Conservation (phyloP, 1,140 invertebrate genomes). For the Tetranychus cinnabarinus region DNA sequence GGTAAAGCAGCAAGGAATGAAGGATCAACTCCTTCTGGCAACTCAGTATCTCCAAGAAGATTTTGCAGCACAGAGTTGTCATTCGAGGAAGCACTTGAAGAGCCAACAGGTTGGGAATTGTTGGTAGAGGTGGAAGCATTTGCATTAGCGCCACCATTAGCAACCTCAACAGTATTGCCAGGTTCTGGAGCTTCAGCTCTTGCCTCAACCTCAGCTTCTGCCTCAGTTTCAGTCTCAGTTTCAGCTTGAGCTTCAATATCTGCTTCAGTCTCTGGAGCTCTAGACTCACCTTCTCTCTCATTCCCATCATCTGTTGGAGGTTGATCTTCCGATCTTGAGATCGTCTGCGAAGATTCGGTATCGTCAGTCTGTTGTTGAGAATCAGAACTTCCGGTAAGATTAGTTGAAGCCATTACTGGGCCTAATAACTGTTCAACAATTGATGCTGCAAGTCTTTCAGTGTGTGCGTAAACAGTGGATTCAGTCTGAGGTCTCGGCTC, state of each 20-base stretch:
- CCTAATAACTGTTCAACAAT: slow-evolving; percentile 24
- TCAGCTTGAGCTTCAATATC: background rate
- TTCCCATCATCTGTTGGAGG: background rate
- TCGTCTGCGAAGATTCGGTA: background rate
- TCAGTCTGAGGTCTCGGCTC: background rate
- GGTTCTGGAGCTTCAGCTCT: background rate
- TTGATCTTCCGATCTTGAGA: background rate
- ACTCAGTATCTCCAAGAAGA: slow-evolving; percentile 27
- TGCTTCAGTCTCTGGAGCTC: background rate
- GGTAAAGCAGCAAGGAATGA: slow-evolving; percentile 75
- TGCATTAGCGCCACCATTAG: background rate
- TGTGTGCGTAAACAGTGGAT: slow-evolving; percentile 11
- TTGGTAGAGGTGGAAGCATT: background rate
- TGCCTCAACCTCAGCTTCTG: background rate
- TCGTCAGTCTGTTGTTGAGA: background rate
- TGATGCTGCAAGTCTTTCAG: slow-evolving; percentile 23
- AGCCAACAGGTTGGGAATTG: background rate
- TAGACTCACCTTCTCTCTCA: background rate
- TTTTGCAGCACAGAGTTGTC: background rate
- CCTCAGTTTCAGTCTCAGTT: too few relatives aligned
- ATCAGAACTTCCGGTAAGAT: background rate
- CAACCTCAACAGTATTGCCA: background rate
- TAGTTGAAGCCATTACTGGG: slow-evolving; percentile 11
- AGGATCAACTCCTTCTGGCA: slow-evolving; percentile 72
- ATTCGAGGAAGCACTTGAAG: background rate